Evolutionary conservation across 2,888 invertebrate species (phyloP).

Genomic region (Spilosoma lubricipeda): DNA sequence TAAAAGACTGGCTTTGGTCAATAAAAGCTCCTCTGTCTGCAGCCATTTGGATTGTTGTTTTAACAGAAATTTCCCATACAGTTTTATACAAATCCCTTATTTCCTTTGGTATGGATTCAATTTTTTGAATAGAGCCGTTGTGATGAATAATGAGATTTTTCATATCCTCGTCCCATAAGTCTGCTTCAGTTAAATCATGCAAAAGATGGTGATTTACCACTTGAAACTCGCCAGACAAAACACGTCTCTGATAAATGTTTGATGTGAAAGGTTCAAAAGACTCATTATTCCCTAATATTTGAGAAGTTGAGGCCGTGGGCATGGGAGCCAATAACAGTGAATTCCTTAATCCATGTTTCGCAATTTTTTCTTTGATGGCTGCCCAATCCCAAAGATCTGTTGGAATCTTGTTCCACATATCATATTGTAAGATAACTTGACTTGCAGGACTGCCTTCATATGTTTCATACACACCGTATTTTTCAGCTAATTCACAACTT

Average conservation of each 20-base stretch:
- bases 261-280: conserved; percentile 99
- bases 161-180: conserved; percentile 98
- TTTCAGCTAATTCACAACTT: conserved; percentile 96
- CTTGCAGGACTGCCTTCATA: conserved; percentile 97
- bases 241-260: conserved; percentile 97
- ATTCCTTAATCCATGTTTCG: conserved; percentile 96
- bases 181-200: conserved; percentile 95
- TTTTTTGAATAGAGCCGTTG: conserved; percentile 97
- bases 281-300: conserved; percentile 99
- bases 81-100: conserved; percentile 97
- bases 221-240: conserved; percentile 98
- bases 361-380: conserved; percentile 92
- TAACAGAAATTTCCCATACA: conserved; percentile 98
- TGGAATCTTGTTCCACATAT: conserved; percentile 98
- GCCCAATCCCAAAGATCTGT: conserved; percentile 96
- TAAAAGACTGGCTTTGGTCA: conserved; percentile 99
- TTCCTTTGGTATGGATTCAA: conserved; percentile 93
- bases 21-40: conserved; percentile 99
- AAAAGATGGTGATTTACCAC: conserved; percentile 98
- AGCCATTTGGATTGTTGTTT: conserved; percentile 97
- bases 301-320: conserved; percentile 99
- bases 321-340: conserved; percentile 98
- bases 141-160: conserved; percentile 96
- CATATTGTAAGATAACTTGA: conserved; percentile 97
- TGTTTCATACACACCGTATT: conserved; percentile 94